Percentiles rank a stretch among this genome's conserved stretches.
Conservation (phyloP, 2,888 invertebrate genomes). For the Onthophagus sagittarius region DNA sequence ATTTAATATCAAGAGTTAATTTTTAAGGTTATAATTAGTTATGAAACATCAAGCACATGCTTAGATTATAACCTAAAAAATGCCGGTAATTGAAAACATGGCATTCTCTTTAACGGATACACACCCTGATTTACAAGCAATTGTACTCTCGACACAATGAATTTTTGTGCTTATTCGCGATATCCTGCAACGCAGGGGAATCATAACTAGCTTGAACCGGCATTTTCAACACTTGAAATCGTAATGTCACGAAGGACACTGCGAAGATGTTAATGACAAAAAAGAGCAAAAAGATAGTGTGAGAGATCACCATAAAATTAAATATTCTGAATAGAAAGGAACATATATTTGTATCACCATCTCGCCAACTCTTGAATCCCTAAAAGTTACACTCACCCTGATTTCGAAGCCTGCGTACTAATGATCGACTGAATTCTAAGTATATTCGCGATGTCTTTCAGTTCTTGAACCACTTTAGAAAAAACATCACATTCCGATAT, state of each 20-base stretch:
- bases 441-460: slow-evolving; percentile 91
- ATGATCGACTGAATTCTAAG: slow-evolving; percentile 89
- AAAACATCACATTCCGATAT: too few species aligned
- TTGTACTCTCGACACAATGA: slow-evolving; percentile 59
- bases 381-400: slow-evolving; percentile 69
- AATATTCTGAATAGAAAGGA: background rate
- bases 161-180: slow-evolving; percentile 64
- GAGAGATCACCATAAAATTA: background rate
- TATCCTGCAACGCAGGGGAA: slow-evolving; percentile 48
- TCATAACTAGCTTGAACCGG: slow-evolving; percentile 29
- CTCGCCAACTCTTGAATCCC: slow-evolving; percentile 3
- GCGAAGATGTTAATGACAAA: background rate
- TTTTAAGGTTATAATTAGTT: background rate
- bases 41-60: background rate
- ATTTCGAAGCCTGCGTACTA: slow-evolving; percentile 92
- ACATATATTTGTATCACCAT: background rate
- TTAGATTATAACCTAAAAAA: slow-evolving; percentile 2
- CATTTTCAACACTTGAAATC: slow-evolving; percentile 25
- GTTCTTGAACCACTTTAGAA: slow-evolving; percentile 66
- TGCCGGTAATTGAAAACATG: background rate
- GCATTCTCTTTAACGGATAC: slow-evolving; percentile 28
- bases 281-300: background rate
- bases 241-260: background rate
- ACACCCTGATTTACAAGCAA: slow-evolving; percentile 66
- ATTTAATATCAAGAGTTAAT: background rate